Percentiles rank a stretch among this genome's conserved stretches.
Conservation (phyloP, 1,140 invertebrate genomes). For the Rhopalosiphum padi region DNA sequence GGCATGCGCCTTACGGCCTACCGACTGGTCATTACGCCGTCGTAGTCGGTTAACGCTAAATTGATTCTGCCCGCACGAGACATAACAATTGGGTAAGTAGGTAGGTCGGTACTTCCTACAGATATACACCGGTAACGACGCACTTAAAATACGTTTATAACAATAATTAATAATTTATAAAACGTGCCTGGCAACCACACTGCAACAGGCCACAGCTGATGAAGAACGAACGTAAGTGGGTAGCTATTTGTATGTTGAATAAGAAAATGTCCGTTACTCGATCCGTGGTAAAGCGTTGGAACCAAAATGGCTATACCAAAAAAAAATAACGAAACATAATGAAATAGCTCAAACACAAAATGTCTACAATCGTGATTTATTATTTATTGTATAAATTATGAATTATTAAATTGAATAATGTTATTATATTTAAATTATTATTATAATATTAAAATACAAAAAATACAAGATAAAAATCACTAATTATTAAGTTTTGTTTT, state of each 20-base stretch:
- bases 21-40: not conserved
- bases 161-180: constrained; percentile 9
- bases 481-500: no score
- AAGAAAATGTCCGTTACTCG: not conserved
- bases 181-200: not conserved
- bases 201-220: not conserved
- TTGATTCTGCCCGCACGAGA: not conserved
- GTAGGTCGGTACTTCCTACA: not conserved
- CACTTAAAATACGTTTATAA: constrained; percentile 6
- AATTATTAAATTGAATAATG: not conserved
- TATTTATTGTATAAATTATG: not conserved
- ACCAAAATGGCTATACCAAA: not conserved
- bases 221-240: not conserved
- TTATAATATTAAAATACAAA: no score
- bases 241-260: not conserved
- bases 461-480: no score
- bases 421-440: not conserved
- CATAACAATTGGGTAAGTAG: not conserved
- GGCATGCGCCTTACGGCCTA: not conserved
- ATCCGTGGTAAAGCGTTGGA: not conserved
- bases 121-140: not conserved
- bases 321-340: not conserved
- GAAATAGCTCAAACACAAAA: not conserved
- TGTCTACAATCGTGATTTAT: not conserved
- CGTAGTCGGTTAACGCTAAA: not conserved